Percentiles rank a stretch among this genome's conserved stretches.
Evolutionary conservation across 1,140 invertebrate species (phyloP).

Genomic region (Homalodisca vitripennis): DNA sequence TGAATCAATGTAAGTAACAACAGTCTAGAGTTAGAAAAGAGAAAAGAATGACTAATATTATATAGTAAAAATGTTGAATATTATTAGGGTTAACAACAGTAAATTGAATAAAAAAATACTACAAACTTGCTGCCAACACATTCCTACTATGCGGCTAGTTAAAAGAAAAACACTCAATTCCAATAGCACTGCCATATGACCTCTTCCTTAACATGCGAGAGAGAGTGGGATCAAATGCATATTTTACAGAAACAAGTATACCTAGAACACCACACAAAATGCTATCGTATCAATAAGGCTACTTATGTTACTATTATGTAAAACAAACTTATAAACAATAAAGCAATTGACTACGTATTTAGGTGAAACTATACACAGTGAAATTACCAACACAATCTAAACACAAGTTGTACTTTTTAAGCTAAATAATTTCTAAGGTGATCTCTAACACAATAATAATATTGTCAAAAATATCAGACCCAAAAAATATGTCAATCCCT

Average conservation of each 20-base stretch:
- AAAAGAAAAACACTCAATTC: conserved; percentile 16
- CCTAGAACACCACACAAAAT: conserved; percentile 24
- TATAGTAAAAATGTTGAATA: too few relatives aligned
- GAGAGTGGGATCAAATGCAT: conserved; percentile 12
- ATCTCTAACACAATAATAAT: conserved; percentile 2
- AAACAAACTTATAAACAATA: conserved; percentile 19
- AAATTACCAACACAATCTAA: background rate
- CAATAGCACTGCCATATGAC: conserved; percentile 20
- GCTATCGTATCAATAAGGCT: conserved; percentile 1
- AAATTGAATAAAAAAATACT: too few relatives aligned
- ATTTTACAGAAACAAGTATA: conserved; percentile 20
- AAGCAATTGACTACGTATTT: conserved; percentile 24
- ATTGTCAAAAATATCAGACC: conserved; percentile 26
- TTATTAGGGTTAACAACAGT: too few relatives aligned
- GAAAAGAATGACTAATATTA: too few relatives aligned
- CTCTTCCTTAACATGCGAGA: background rate
- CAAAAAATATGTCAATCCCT: conserved; percentile 17
- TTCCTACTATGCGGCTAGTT: background rate
- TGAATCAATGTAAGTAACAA: too few relatives aligned
- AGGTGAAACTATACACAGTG: conserved; percentile 21
- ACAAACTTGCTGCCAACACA: conserved; percentile 10
- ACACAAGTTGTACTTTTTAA: conserved; percentile 24
- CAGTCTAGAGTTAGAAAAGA: too few relatives aligned
- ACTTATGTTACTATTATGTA: conserved; percentile 8
- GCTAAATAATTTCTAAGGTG: conserved; percentile 14